These are phyloP conservation scores for Netelia virgata DNA, from an alignment of 2,888 invertebrate species.

Conservation along the genomic window DNA sequence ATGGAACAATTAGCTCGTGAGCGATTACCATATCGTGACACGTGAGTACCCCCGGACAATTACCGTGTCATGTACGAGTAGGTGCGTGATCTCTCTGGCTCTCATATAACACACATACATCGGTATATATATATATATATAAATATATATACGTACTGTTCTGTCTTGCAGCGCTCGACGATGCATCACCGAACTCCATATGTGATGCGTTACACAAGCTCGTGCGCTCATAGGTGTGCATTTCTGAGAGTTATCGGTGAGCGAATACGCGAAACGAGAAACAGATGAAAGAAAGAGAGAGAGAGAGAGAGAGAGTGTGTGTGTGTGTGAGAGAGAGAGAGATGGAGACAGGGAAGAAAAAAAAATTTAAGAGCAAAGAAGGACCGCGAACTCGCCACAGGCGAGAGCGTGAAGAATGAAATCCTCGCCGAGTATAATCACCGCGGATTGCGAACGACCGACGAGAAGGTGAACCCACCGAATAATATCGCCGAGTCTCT, in stretches of 20 bases:
- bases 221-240: constrained; percentile 35
- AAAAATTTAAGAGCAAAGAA: constrained; percentile 34
- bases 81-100: constrained; percentile 58
- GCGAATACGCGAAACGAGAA: constrained; percentile 31
- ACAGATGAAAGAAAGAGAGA: constrained; percentile 23
- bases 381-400: constrained; percentile 55
- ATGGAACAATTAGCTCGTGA: constrained; percentile 73
- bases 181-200: constrained; percentile 50
- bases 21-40: constrained; percentile 74
- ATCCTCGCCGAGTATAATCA: constrained; percentile 71
- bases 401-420: constrained; percentile 73
- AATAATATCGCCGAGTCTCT: constrained; percentile 65
- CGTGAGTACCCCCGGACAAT: constrained; percentile 71
- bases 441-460: constrained; percentile 63
- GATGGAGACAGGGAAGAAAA: constrained; percentile 5
- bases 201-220: constrained; percentile 15
- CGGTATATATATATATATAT: not conserved
- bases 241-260: constrained; percentile 60
- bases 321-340: not conserved
- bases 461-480: constrained; percentile 59
- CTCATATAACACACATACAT: constrained; percentile 4
- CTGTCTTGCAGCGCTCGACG: constrained; percentile 21
- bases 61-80: constrained; percentile 72
- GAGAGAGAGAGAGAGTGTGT: not conserved
- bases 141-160: not conserved